A percentile compares a stretch with the other conserved stretches of the same genome.
These are phyloP conservation scores for Bugula neritina DNA, from an alignment of 2,888 invertebrate species.

Conservation along the genomic window DNA sequence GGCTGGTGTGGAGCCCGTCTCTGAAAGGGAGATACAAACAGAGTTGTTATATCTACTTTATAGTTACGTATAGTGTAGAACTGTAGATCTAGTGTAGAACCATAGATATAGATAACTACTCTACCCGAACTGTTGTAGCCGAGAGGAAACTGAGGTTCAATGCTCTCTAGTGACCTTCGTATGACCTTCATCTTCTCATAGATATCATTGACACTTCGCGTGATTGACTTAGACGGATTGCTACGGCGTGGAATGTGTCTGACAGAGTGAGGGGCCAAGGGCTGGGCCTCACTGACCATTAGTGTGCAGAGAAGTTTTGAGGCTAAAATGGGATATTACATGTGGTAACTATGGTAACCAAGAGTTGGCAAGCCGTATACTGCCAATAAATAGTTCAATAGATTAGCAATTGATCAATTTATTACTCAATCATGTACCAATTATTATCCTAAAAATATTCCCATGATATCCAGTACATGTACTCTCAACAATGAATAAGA, in stretches of 20 bases:
- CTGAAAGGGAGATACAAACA: neutral
- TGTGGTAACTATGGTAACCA: no score
- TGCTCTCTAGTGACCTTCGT: conserved; percentile 16
- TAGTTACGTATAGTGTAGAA: neutral
- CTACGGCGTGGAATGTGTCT: neutral
- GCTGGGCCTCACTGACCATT: neutral
- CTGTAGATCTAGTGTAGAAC: no score
- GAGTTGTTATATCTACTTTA: neutral
- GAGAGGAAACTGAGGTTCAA: neutral
- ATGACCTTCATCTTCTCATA: conserved; percentile 26
- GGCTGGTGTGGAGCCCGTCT: neutral
- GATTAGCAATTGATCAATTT: no score
- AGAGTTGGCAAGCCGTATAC: no score
- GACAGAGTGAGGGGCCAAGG: neutral
- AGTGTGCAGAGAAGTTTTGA: neutral
- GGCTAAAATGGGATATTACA: no score
- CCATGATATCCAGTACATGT: no score
- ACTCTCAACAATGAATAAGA: no score
- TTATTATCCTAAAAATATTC: no score
- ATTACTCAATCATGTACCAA: no score
- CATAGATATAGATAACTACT: neutral
- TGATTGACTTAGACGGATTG: neutral
- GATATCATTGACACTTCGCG: conserved; percentile 9
- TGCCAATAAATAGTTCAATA: no score
- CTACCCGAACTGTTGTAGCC: neutral